Percentiles rank a stretch among this genome's conserved stretches.
These are phyloP conservation scores for Chrysopa pallens DNA, from an alignment of 1,140 invertebrate genomes.

Conservation along the genomic window DNA sequence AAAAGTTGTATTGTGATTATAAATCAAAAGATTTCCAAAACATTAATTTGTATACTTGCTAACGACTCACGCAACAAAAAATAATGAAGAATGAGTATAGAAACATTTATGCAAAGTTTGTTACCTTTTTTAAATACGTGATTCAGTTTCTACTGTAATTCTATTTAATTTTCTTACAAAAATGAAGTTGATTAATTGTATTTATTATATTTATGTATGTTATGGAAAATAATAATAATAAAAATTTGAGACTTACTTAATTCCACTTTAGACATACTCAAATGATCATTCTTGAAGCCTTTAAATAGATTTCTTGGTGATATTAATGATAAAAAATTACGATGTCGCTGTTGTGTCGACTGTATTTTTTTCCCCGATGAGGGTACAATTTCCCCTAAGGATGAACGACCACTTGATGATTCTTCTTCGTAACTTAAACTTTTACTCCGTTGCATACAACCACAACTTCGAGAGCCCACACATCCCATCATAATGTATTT, in stretches of 20 bases:
- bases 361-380: not conserved
- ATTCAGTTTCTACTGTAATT: no score
- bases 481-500: not conserved
- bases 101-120: no score
- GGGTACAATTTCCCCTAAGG: not conserved
- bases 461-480: not conserved
- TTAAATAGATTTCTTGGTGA: conserved; percentile 12
- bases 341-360: not conserved
- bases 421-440: not conserved
- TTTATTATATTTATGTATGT: no score
- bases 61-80: no score
- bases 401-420: not conserved
- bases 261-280: conserved; percentile 48
- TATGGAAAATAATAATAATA: no score
- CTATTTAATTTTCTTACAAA: no score
- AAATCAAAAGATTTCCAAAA: no score
- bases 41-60: no score
- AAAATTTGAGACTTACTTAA: conserved; percentile 56
- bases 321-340: not conserved
- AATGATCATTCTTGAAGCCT: conserved; percentile 20
- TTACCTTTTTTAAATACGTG: no score
- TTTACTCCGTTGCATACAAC: not conserved
- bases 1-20: no score
- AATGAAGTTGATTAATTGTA: no score
- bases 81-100: no score